These are phyloP conservation scores for Mycteria americana DNA, from an alignment of 2,797 vertebrate species.

Conservation along the genomic window DNA sequence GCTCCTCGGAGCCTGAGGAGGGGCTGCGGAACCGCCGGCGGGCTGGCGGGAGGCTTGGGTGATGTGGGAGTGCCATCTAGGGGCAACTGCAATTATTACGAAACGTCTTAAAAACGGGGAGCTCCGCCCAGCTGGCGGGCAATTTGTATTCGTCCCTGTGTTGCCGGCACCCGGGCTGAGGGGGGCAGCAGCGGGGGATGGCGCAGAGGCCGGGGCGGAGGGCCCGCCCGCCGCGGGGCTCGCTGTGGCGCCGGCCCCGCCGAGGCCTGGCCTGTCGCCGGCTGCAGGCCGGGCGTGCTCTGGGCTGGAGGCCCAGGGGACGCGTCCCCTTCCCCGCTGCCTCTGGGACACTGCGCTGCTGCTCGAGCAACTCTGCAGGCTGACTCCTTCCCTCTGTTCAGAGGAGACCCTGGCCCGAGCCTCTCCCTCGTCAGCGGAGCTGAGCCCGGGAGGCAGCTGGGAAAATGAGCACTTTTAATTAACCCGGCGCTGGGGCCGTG, in stretches of 20 bases:
- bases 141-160: fast-evolving
- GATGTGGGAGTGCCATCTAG: background rate
- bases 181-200: background rate
- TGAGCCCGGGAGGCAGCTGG: background rate
- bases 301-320: too few relatives aligned
- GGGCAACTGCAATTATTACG: fast-evolving
- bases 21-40: fast-evolving
- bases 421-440: fast-evolving
- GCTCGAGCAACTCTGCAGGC: background rate
- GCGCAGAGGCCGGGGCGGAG: fast-evolving
- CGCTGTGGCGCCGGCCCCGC: fast-evolving
- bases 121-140: too few relatives aligned
- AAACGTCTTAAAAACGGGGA: fast-evolving
- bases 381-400: background rate
- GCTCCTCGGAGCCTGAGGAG: fast-evolving
- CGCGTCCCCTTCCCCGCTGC: background rate
- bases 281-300: background rate
- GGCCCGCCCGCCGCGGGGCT: background rate
- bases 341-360: background rate
- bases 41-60: fast-evolving
- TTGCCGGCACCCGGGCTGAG: fast-evolving
- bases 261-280: background rate
- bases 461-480: fast-evolving
- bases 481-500: background rate
- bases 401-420: background rate